Conservation (phyloP, 1,140 invertebrate genomes). For the Tetramorium alpestre region DNA sequence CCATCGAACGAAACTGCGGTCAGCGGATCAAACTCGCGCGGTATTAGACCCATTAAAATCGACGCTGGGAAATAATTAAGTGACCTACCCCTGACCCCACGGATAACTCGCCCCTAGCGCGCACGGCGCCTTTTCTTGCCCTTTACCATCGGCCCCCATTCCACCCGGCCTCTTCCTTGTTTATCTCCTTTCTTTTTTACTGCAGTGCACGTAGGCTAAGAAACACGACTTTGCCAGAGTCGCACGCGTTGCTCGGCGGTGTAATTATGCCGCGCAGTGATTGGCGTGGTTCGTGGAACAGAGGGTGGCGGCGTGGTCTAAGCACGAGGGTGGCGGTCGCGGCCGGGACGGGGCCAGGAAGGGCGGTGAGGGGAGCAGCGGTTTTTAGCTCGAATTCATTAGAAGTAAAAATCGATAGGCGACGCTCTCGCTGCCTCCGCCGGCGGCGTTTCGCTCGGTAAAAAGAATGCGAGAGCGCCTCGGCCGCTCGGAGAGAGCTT, state of each 20-base stretch:
- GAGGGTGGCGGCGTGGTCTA: constrained; percentile 75
- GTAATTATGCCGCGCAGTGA: constrained; percentile 85
- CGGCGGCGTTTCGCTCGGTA: constrained; percentile 79
- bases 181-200: constrained; percentile 61
- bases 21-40: constrained; percentile 1
- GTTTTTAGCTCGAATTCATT: constrained; percentile 86
- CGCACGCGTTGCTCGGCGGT: constrained; percentile 79
- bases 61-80: constrained; percentile 53
- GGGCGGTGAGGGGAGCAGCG: constrained; percentile 62
- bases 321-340: constrained; percentile 73
- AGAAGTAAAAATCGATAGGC: constrained; percentile 85
- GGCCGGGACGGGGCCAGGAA: constrained; percentile 56
- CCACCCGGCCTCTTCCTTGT: constrained; percentile 13
- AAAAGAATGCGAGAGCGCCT: constrained; percentile 80
- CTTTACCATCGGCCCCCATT: constrained; percentile 12
- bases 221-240: constrained; percentile 78
- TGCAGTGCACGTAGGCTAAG: constrained; percentile 76
- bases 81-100: constrained; percentile 40
- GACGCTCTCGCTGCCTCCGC: constrained; percentile 79
- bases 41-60: constrained; percentile 39
- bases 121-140: constrained; percentile 35
- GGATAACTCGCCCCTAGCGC: constrained; percentile 28
- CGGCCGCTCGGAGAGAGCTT: constrained; percentile 56
- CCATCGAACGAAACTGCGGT: not conserved
- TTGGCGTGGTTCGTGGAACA: constrained; percentile 85